Base-by-base conservation (phyloP, 2,888 invertebrate genomes). In the Tolmerus cingulatus region DNA sequence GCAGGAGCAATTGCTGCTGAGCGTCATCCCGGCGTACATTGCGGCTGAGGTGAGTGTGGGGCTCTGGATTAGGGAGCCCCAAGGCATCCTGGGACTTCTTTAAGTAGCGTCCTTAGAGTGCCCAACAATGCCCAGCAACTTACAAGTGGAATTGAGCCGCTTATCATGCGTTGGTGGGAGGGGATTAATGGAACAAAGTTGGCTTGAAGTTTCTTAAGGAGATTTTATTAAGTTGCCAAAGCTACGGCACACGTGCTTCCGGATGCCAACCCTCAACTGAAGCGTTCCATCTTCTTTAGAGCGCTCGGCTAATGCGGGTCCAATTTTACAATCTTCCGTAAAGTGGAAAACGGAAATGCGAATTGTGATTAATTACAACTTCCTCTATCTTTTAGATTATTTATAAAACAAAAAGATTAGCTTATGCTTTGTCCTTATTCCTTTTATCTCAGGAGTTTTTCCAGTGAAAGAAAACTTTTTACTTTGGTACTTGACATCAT, bases 21-120 rank as follows among this genome's bases (percentile, higher is more conserved):
- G 98, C 90, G 98, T 98, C 81, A 98, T 98, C 90, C 98, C 98
- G 0, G 98, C 98, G 16, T 98, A 98, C 91, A 97, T 98, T 89
- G 98, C 98, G 16, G 98, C 97, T 40, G 98, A 98, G 96, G 98
- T 97, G 91, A 94, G 95, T 92, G 88, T 51, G 40, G 40, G 34
- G 3, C 0, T 9, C 8, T 12, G 12, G 66, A 66, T 66, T 9
- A 27, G 23, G 9, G 27, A 51, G 19, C 51, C 51, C n/a, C 7
- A 51, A 7, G 51, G 66, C 66, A 66, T 8, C 66, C 19, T 1
- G 12, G 19, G 66, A 66, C 66, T 66, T 51, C 51, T n/a, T 51
- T 23, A 66, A 66, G 66, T 66, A 27, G 66, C 66, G 9, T 66
- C 66, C 27, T 66, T 23, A 23, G 27, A 23, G 23, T 66, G 66